These are phyloP conservation scores for Machimus atricapillus DNA, from an alignment of 2,888 invertebrate genomes.

Conservation along the genomic window DNA sequence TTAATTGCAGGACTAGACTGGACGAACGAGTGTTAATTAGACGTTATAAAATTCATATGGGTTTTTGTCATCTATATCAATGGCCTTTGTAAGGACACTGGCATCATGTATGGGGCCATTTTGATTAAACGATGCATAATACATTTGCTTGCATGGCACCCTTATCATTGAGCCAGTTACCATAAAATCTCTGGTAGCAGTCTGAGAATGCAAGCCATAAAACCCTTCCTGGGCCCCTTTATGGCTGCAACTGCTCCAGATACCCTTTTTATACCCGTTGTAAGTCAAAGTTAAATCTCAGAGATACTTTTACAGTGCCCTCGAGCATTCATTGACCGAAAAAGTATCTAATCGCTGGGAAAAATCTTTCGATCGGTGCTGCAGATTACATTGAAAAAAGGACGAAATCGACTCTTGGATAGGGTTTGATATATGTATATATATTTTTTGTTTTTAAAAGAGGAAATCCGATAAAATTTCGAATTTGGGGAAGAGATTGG, in stretches of 20 bases:
- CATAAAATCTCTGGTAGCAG: slow-evolving; percentile 22
- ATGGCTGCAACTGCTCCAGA: neutral
- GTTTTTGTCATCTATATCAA: neutral
- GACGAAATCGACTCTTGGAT: neutral
- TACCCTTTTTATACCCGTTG: neutral
- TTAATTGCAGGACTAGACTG: neutral
- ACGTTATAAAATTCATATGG: slow-evolving; percentile 20
- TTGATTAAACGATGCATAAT: slow-evolving; percentile 39
- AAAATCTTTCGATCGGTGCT: slow-evolving; percentile 13
- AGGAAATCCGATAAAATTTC: neutral
- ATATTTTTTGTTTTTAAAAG: neutral
- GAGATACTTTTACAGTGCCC: slow-evolving; percentile 18
- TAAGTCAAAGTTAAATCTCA: slow-evolving; percentile 27
- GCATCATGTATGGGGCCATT: neutral
- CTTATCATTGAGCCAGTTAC: slow-evolving; percentile 24
- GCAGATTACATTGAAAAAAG: neutral
- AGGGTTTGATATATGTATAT: neutral
- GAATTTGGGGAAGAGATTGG: neutral
- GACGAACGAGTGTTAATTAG: neutral
- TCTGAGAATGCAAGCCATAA: slow-evolving; percentile 27
- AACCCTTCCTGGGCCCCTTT: slow-evolving; percentile 28
- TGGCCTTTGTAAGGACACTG: neutral
- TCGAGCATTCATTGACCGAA: slow-evolving; percentile 20
- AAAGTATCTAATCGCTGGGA: slow-evolving; percentile 26
- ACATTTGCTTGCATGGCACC: slow-evolving; percentile 34